Evolutionary conservation across 1,140 invertebrate species (phyloP).

Genomic region (Nasonia giraulti): DNA sequence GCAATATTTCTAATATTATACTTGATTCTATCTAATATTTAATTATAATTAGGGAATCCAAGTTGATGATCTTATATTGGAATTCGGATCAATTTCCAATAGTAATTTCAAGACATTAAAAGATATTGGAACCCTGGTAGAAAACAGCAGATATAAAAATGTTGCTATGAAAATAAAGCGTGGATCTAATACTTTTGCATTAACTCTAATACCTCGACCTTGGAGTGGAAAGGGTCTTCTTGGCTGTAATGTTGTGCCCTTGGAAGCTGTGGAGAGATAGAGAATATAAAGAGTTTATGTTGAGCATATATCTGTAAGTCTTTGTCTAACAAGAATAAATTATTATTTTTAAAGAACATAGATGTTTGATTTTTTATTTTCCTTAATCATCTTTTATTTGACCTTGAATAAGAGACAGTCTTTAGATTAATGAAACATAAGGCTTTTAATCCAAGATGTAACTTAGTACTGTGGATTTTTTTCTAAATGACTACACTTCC

Average conservation of each 20-base stretch:
- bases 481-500: background rate
- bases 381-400: conserved; percentile 18
- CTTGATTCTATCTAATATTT: background rate
- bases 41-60: conserved; percentile 80
- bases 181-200: conserved; percentile 66
- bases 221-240: conserved; percentile 86
- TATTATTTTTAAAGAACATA: conserved; percentile 48
- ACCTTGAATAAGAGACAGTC: conserved; percentile 1
- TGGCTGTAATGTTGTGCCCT: conserved; percentile 82
- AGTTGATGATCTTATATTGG: conserved; percentile 82
- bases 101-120: conserved; percentile 83
- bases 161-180: conserved; percentile 80
- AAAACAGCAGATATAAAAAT: conserved; percentile 81
- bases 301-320: conserved; percentile 43
- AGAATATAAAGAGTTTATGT: conserved; percentile 38
- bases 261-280: conserved; percentile 75
- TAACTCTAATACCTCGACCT: conserved; percentile 79
- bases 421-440: conserved; percentile 47
- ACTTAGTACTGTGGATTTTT: conserved; percentile 45
- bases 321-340: conserved; percentile 45
- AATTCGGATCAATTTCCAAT: conserved; percentile 88
- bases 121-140: conserved; percentile 82
- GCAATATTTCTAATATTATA: conserved; percentile 50
- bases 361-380: conserved; percentile 35
- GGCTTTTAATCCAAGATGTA: conserved; percentile 47